phyloP scores from a whole-genome alignment of 2,113 vertebrate genomes.

The Silurus meridionalis region DNA sequence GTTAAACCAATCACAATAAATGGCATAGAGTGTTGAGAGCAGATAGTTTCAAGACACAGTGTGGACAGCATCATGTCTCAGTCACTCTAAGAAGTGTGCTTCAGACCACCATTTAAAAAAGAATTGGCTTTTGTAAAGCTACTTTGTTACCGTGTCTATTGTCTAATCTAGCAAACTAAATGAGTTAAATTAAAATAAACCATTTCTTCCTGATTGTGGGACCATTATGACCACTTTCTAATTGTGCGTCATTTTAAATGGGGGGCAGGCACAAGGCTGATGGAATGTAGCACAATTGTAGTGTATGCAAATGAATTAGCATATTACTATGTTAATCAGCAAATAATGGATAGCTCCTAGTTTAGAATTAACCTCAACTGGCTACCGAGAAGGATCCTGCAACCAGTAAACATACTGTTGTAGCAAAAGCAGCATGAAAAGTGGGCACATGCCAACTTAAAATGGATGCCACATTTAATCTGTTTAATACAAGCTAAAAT shows the following conservation, averaged over 20 bases:
- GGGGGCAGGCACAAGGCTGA: background rate
- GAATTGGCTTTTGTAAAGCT: background rate
- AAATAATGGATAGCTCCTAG: background rate
- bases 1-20: background rate
- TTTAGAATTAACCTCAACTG: background rate
- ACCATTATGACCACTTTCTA: background rate
- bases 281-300: background rate
- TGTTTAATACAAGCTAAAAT: background rate
- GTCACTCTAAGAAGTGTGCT: background rate
- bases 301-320: background rate
- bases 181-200: background rate
- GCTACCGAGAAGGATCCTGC: background rate
- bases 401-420: too few species aligned
- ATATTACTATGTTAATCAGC: too few species aligned
- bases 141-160: background rate
- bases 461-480: background rate
- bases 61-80: background rate
- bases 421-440: background rate
- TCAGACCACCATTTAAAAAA: background rate
- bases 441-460: background rate
- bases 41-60: background rate
- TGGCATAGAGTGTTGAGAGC: background rate
- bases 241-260: background rate
- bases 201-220: background rate
- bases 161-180: background rate